Percentiles rank a stretch among this genome's conserved stretches.
Conservation (phyloP, 2,888 invertebrate species). For the Aradus depressus region DNA sequence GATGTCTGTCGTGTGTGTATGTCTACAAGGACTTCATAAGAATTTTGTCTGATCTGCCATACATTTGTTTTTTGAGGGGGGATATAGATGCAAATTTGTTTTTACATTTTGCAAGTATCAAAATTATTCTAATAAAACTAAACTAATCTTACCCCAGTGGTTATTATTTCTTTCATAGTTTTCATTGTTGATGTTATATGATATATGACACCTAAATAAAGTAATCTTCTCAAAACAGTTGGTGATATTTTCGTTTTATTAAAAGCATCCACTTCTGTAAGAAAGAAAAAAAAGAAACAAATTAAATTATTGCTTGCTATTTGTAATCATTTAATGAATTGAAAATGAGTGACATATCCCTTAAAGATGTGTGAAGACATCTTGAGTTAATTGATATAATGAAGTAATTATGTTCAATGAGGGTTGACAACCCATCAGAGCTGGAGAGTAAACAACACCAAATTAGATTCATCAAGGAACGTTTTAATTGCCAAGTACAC, state of each 20-base stretch:
- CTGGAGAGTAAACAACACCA: neutral
- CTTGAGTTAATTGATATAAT: neutral
- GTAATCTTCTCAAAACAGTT: constrained; percentile 20
- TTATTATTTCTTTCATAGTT: constrained; percentile 14
- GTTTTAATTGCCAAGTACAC: no score
- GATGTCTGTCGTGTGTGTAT: no score
- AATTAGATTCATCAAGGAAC: no score
- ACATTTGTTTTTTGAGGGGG: no score
- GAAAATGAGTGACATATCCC: no score
- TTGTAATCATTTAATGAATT: neutral
- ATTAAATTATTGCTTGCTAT: neutral
- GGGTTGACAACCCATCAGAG: constrained; percentile 2
- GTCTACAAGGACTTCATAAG: no score
- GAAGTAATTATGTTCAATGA: constrained; percentile 5
- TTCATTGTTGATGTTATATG: constrained; percentile 19
- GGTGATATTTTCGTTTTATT: constrained; percentile 20
- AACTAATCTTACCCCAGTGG: constrained; percentile 6
- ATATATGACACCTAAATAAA: constrained; percentile 23
- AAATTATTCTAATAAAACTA: no score
- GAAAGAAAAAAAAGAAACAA: neutral
- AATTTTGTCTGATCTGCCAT: no score
- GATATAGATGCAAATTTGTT: no score
- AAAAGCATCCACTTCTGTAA: constrained; percentile 22
- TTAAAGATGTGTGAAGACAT: neutral
- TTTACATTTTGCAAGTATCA: no score